A percentile compares a stretch with the other conserved stretches of the same genome.
Evolutionary conservation across 2,797 vertebrate species (phyloP).

Genomic region (Antennarius maculatus): DNA sequence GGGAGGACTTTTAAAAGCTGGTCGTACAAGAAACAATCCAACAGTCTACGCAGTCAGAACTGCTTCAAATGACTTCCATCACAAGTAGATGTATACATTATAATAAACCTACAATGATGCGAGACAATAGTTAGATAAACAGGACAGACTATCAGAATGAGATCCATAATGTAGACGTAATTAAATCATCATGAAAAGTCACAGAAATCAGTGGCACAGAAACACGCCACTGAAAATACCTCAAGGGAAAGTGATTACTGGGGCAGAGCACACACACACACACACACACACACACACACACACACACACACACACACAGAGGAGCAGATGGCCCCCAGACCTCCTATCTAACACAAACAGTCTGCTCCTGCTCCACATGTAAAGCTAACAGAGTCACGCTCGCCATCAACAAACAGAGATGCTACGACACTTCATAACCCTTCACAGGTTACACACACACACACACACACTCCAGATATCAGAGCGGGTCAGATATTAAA

Average conservation of each 20-base stretch:
- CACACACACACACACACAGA: neutral
- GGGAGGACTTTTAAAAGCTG: too few species aligned
- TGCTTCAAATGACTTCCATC: too few species aligned
- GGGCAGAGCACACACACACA: constrained; percentile 2
- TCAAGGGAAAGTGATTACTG: constrained; percentile 22
- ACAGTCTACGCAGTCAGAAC: too few species aligned
- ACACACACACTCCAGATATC: constrained; percentile 1
- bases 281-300: too few species aligned
- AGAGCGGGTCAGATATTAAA: neutral
- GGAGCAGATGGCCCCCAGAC: constrained; percentile 13
- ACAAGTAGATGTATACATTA: too few species aligned
- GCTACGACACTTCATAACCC: too few species aligned
- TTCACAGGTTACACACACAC: constrained; percentile 11
- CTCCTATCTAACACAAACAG: neutral
- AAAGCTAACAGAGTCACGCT: neutral
- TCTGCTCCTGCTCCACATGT: neutral
- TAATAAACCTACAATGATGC: too few species aligned
- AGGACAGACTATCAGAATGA: too few species aligned
- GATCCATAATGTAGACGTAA: too few species aligned
- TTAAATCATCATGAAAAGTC: neutral
- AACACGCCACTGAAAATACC: neutral
- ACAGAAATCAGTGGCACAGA: neutral
- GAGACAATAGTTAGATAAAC: too few species aligned
- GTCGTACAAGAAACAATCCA: too few species aligned
- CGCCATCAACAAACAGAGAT: neutral